Conservation (phyloP, 2,888 invertebrate species). For the Amphipyra berbera region DNA sequence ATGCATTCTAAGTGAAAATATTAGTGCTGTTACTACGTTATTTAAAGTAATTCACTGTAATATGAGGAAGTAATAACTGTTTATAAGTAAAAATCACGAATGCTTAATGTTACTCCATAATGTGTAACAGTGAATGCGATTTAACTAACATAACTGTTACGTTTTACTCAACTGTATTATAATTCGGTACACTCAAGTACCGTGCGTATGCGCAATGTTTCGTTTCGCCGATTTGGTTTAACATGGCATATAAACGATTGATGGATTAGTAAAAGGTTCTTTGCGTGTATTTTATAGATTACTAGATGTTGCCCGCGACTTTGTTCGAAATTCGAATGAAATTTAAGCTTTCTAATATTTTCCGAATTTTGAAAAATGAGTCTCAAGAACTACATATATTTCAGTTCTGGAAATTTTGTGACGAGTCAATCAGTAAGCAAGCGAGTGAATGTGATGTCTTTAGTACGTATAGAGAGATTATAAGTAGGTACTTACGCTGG, state of each 20-base stretch:
- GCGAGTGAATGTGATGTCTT: no score
- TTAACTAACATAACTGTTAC: constrained; percentile 46
- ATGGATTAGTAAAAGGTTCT: not conserved
- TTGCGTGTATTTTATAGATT: constrained; percentile 1
- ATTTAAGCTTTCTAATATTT: no score
- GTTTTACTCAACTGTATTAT: constrained; percentile 41
- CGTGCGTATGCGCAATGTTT: constrained; percentile 26
- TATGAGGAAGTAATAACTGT: constrained; percentile 49
- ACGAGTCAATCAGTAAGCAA: no score
- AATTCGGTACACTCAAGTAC: constrained; percentile 22
- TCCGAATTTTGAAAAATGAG: no score
- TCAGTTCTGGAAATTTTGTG: no score
- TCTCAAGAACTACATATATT: no score
- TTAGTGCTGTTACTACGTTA: not conserved
- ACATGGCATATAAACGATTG: constrained; percentile 4
- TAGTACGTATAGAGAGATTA: no score
- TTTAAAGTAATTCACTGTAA: constrained; percentile 7
- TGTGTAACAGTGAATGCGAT: constrained; percentile 41
- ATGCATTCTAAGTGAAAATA: no score
- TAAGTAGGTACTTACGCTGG: no score
- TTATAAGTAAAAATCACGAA: constrained; percentile 29
- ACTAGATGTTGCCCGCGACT: not conserved
- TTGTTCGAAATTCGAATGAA: not conserved
- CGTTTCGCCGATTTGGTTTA: constrained; percentile 40
- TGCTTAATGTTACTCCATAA: constrained; percentile 42